Conservation (phyloP, 2,888 invertebrate genomes). For the Chydorus sphaericus region DNA sequence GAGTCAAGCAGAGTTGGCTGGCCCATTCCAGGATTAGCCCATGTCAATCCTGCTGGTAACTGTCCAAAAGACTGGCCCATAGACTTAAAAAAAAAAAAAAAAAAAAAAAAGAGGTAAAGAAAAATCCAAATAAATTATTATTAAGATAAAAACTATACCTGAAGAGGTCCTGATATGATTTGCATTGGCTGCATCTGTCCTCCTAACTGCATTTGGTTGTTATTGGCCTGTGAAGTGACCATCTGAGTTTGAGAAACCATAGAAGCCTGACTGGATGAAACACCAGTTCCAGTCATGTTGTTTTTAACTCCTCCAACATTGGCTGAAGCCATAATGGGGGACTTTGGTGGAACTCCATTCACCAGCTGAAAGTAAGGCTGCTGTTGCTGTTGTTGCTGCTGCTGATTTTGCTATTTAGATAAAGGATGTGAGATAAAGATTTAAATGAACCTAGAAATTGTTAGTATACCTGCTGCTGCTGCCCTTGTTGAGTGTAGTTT, state of each 20-base stretch:
- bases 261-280: background rate
- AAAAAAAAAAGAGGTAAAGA: conserved; percentile 8
- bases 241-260: conserved; percentile 30
- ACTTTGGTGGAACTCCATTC: conserved; percentile 13
- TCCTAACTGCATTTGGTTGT: conserved; percentile 40
- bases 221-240: conserved; percentile 39
- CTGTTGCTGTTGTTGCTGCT: conserved; percentile 9
- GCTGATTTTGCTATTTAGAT: background rate
- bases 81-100: too few species aligned
- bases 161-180: conserved; percentile 54
- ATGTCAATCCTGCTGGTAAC: conserved; percentile 51
- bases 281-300: conserved; percentile 14
- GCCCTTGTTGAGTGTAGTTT: conserved; percentile 12
- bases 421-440: background rate
- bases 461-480: conserved; percentile 37
- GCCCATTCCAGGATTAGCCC: conserved; percentile 44
- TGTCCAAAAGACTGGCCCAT: conserved; percentile 25
- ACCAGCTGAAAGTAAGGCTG: conserved; percentile 14
- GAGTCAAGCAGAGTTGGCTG: conserved; percentile 49
- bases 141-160: conserved; percentile 32
- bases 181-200: conserved; percentile 38
- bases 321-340: conserved; percentile 9
- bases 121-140: background rate
- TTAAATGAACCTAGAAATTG: background rate
- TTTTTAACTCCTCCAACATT: background rate